Evolutionary conservation across 2,888 invertebrate species (phyloP).

Genomic region (Arrhopalites spinosus): DNA sequence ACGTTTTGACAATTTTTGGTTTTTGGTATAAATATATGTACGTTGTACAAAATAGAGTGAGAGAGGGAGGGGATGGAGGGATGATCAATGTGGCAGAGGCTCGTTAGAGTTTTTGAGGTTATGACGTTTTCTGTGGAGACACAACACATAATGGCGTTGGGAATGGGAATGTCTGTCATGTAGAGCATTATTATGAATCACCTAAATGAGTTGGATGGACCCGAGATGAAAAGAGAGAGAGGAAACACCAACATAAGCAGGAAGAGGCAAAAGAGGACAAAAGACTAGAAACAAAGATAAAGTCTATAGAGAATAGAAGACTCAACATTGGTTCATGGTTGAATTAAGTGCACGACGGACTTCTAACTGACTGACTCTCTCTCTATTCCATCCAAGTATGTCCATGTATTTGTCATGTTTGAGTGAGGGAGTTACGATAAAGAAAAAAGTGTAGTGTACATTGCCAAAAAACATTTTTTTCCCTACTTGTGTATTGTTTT

Average conservation of each 20-base stretch:
- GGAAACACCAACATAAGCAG: neutral
- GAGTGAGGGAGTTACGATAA: neutral
- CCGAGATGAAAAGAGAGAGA: neutral
- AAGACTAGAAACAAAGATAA: neutral
- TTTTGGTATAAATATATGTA: conserved; percentile 11
- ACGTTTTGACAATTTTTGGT: neutral
- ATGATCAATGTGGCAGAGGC: conserved; percentile 43
- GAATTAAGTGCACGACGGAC: neutral
- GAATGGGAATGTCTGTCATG: conserved; percentile 16
- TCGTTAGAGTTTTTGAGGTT: conserved; percentile 36
- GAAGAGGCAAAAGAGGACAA: neutral
- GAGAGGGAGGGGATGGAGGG: neutral
- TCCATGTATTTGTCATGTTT: neutral
- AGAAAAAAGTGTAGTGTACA: neutral
- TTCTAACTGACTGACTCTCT: neutral
- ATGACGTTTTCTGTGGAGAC: conserved; percentile 27
- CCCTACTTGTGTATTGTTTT: conserved; percentile 27
- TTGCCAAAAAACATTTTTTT: conserved; percentile 1
- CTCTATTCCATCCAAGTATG: neutral
- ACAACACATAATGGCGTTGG: conserved; percentile 23
- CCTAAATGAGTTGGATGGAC: conserved; percentile 43
- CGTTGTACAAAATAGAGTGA: neutral
- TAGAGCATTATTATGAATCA: conserved; percentile 42
- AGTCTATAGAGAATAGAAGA: neutral
- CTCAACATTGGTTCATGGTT: neutral